A percentile compares a stretch with the other conserved stretches of the same genome.
phyloP scores from a whole-genome alignment of 2,113 vertebrate species.

The Regulus satrapa region DNA sequence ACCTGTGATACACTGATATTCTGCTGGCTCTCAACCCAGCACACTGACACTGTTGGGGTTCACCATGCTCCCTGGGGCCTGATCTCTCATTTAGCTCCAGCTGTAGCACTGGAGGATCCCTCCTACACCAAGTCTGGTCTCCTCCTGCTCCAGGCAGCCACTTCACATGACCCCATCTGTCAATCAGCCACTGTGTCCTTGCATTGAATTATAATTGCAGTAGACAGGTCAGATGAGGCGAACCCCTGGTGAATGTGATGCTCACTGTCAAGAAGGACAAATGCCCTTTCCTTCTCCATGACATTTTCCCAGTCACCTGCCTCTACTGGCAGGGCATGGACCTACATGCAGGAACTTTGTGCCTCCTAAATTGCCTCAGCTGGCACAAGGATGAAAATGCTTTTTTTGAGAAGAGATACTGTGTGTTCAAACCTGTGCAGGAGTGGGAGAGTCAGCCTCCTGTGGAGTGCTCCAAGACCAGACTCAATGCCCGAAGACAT shows the following conservation, averaged over 20 bases:
- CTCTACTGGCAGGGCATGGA: rapidly evolving
- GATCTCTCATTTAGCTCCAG: rapidly evolving
- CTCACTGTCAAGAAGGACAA: background rate
- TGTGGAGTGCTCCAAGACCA: background rate
- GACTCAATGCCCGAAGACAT: background rate
- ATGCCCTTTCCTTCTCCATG: background rate
- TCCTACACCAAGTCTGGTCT: background rate
- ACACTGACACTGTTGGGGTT: rapidly evolving
- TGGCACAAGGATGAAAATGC: background rate
- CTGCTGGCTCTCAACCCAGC: background rate
- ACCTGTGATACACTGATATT: background rate
- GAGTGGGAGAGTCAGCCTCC: background rate
- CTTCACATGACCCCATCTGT: background rate
- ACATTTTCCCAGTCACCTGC: background rate
- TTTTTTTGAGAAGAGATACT: background rate
- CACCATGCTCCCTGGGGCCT: rapidly evolving
- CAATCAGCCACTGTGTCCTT: background rate
- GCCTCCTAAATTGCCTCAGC: background rate
- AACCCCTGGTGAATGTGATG: background rate
- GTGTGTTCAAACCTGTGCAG: background rate
- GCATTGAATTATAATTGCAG: background rate
- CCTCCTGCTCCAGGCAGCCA: background rate
- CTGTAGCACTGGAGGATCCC: background rate
- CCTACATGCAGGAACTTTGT: background rate
- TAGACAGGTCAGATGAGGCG: too few species aligned